Base-by-base conservation (phyloP, 2,113 vertebrate species). In the Chelonoidis abingdonii region DNA sequence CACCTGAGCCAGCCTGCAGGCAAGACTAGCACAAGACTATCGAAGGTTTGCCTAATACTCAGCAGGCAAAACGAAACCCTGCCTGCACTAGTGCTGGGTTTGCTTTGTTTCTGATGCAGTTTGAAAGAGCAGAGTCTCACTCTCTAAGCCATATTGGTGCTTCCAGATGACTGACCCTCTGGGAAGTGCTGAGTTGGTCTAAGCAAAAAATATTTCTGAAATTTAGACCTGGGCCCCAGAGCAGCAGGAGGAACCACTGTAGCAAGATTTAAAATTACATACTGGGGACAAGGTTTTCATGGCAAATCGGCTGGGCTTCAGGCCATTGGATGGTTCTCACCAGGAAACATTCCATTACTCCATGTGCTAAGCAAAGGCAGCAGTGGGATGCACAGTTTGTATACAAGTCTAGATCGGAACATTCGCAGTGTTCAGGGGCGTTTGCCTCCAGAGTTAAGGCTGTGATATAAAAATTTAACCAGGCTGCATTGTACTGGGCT, bases 1-100 rank as follows among this genome's bases (percentile, higher is more conserved):
- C 96, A 96, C 96, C 97, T 97, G 96, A 97, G 97, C 96, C 96
- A 97, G 97, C 97, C 96, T 97, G 93, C 95, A 96, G 97, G 96
- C 95, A 84, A 97, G 97, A 96, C 96, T 97, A 97, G 84, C 90
- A 41, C 96, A 49, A 95, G 95, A 97, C 59, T 53, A 0, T 41
- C 13, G 88, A 21, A 6, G 94, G 91, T 8, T 2, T 27, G 86
- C 57, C 31, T 75, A 25, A 38, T 17, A 1, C 41, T 19, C 69
- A 5, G 80, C 86, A 89, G 4, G 16, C 47, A 87, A 93, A 93
- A 85, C 90, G 16, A 6, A 29, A 14, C 92, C 93, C 93, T 91
- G 2, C 14, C 83, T 8, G 4, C 72, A 1, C 10, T 22, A 62
- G 65, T 56, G 17, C 69, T 3, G 80, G 10, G 14, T 44, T 56